Base-by-base conservation (phyloP, 2,888 invertebrate species). In the Spodoptera littoralis region DNA sequence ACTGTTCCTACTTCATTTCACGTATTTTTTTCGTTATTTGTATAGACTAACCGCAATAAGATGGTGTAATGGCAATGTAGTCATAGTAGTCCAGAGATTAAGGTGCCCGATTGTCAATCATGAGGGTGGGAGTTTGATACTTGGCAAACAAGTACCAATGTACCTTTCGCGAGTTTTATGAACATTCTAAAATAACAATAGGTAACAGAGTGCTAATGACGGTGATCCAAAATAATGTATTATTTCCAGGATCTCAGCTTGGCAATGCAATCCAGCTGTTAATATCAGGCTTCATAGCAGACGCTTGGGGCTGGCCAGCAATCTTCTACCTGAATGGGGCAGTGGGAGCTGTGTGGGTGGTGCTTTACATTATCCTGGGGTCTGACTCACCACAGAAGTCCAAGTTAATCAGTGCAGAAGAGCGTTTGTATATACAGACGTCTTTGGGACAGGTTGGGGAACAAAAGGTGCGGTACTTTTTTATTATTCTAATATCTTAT, bases 391-490 rank as follows among this genome's bases (percentile, higher is more conserved):
- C 97, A 0, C 90, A 95, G 0, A 94, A 95, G 4, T 92, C 91
- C 0, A 95, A 92, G 55, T 89, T 89, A 47, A 97, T 97, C 59
- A 95, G 96, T 0, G 81, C 88, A 0, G 96, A 96, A 60, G 97
- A 98, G 86, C 94, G 91, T 55, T 86, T 95, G n/a, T 97, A 96
- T 76, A 97, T 98, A 68, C 96, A 97, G 81, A 92, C 90, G 0
- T 91, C 92, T 5, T 77, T 92, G 55, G 90, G 89, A 2, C 90
- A 92, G 48, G 70, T 87, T 53, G 89, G 87, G 11, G 84, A 78
- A 22, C 86, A 84, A 13, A 89, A 88, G 88, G 93, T 86, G 64
- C 0, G 8, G 3, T 13, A 27, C 13, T 49, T 24, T 4, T 6
- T 0, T 9, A 36, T 36, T 30, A 27, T 27, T 27, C 27, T 27